phyloP scores from a whole-genome alignment of 2,797 vertebrate genomes.

The Euthynnus affinis region DNA sequence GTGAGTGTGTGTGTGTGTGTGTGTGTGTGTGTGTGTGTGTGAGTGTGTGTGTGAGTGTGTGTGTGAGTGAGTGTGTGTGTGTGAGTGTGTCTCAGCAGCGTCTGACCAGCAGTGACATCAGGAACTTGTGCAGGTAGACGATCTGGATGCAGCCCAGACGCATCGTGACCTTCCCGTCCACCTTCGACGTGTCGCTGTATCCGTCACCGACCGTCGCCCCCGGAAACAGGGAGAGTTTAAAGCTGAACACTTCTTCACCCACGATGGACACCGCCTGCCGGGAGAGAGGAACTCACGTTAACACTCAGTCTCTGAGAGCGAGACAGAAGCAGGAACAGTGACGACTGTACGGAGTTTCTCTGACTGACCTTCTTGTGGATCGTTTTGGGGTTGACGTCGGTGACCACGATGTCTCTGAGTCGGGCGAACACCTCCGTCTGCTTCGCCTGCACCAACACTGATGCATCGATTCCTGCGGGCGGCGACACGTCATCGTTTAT shows the following conservation, averaged over 20 bases:
- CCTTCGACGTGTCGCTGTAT: slow-evolving; percentile 91
- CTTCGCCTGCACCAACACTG: slow-evolving; percentile 88
- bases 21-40: too few species aligned
- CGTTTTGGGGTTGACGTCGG: slow-evolving; percentile 90
- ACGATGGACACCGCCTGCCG: slow-evolving; percentile 93
- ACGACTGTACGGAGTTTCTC: too few species aligned
- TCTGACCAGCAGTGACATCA: slow-evolving; percentile 93
- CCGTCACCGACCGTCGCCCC: slow-evolving; percentile 90
- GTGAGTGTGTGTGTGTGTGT: too few species aligned
- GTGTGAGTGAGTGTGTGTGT: too few species aligned
- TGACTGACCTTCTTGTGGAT: slow-evolving; percentile 91
- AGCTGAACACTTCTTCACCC: slow-evolving; percentile 96
- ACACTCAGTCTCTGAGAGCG: too few species aligned
- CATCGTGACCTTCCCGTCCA: slow-evolving; percentile 91
- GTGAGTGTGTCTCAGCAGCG: too few species aligned
- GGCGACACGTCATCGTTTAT: background rate
- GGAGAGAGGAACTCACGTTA: too few species aligned
- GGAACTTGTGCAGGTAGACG: slow-evolving; percentile 95
- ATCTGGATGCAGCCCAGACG: slow-evolving; percentile 95
- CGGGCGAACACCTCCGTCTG: slow-evolving; percentile 90
- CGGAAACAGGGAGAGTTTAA: slow-evolving; percentile 90
- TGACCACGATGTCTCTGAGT: slow-evolving; percentile 92
- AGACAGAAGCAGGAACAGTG: background rate
- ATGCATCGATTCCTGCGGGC: slow-evolving; percentile 90
- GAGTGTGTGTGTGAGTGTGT: too few species aligned